Base-by-base conservation (phyloP, 2,113 vertebrate genomes). In the Mesocricetus auratus region DNA sequence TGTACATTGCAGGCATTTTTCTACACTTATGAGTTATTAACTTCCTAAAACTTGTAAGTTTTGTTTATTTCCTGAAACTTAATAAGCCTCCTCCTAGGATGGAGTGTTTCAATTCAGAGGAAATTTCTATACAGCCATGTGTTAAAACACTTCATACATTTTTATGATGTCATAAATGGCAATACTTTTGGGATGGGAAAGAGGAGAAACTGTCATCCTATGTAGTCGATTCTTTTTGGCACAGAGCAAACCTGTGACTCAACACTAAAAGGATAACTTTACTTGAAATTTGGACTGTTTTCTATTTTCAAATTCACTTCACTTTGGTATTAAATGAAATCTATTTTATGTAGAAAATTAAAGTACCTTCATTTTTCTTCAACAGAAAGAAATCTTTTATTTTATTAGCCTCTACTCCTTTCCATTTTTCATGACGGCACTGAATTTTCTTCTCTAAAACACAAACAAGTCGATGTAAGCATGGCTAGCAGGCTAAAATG, bases 271-370 rank as follows among this genome's bases (percentile, higher is more conserved):
- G 86, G 58, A 62, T 26, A 68, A 64, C 47, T 96, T 97, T 95
- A 64, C 94, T 95, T 21, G 33, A 95, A 94, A 95, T 90, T 26
- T 39, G 36, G 95, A 97, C 12, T 91, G 22, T 96, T 94, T 97
- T 95, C 96, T 97, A 93, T 95, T 97, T 98, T 97, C 81, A 90
- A 97, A 97, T 97, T 98, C 1, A 89, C 86, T 97, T 98, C 96
- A 89, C 45, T 96, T 97, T 96, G 64, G 94, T 45, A 92, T 42
- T 86, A 97, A 96, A 96, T 12, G 60, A 97, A 89, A 86, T 19
- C 75, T 95, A 75, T 93, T 93, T 60, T 79, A 39, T 89, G 36
- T 77, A 97, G 96, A 97, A 97, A 98, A 97, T 98, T 97, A 97
- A 91, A 98, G 89, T 88, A 95, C 66, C 92, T 87, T 6, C 45